Base-by-base conservation (phyloP, 2,797 vertebrate species). In the Nannoperca australis region DNA sequence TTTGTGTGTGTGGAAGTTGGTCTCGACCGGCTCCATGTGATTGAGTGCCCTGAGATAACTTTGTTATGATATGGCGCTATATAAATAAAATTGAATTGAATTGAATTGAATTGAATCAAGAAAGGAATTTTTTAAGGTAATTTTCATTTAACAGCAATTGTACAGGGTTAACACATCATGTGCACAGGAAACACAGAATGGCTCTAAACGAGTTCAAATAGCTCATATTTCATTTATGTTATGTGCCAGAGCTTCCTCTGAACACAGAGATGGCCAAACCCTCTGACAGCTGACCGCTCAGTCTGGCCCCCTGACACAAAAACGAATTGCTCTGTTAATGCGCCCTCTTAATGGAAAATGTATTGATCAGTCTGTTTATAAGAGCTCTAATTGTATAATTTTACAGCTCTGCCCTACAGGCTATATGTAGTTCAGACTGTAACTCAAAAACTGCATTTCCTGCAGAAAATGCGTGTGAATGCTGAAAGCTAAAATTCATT, bases 291-390 rank as follows among this genome's bases (percentile, higher is more conserved):
- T 60, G 71, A 73, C 79, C 87, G 53, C 84, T 74, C 78, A 32
- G 61, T 30, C 67, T 49, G 74, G 13, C 61, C 74, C 27, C 61
- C 3, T n/a, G n/a, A n/a, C n/a, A n/a, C n/a, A n/a, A n/a, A n/a
- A n/a, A n/a, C n/a, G n/a, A n/a, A n/a, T n/a, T n/a, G 34, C 60
- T 12, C 60, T 50, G 88, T 89, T 92, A 91, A 92, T 89, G 91
- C 87, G 75, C 18, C 45, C 66, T 73, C 75, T 54, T 92, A 90
- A 93, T 92, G 93, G 89, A 67, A n/a, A 53, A 72, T 0, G 9
- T 55, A 94, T 94, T 18, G 93, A 94, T 89, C 91, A 9, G 49
- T 22, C 50, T 53, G 67, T 30, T 74, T 51, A 51, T 71, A 42
- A 13, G 51, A 32, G 67, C 76, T 86, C 79, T 93, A 86, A 92